Evolutionary conservation across 64 coral and sea anemone species (phyloP).

Genomic region (Acropora yongei): DNA sequence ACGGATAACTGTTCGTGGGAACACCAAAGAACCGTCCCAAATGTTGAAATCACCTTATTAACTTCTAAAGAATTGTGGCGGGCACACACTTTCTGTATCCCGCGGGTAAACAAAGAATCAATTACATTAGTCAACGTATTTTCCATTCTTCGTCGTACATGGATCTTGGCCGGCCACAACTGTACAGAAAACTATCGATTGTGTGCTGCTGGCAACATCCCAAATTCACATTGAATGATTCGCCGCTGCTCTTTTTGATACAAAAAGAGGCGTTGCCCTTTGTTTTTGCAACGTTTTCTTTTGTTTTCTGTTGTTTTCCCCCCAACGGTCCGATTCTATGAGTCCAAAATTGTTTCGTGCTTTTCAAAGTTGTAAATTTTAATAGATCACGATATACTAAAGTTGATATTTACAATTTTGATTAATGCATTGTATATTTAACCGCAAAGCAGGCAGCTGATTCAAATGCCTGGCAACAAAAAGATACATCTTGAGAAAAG

Average conservation of each 20-base stretch:
- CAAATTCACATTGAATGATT: not conserved
- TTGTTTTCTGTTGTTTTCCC: no score
- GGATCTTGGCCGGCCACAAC: not conserved
- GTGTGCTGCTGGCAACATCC: not conserved
- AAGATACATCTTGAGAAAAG: not conserved
- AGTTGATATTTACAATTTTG: slow-evolving; percentile 46
- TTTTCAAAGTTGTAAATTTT: slow-evolving; percentile 2
- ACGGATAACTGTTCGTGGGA: slow-evolving; percentile 7
- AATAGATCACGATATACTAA: slow-evolving; percentile 33
- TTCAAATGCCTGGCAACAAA: not conserved
- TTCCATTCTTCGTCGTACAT: not conserved
- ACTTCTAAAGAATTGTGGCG: slow-evolving; percentile 41
- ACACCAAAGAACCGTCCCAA: not conserved
- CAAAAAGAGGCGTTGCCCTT: no score
- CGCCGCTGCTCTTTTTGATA: not conserved
- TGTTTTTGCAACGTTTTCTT: not conserved
- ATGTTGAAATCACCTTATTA: slow-evolving; percentile 27
- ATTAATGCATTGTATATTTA: not conserved
- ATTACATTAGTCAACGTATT: slow-evolving; percentile 13
- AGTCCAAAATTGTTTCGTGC: slow-evolving; percentile 5
- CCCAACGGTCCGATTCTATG: not conserved
- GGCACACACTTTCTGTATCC: slow-evolving; percentile 25
- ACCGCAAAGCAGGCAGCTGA: not conserved
- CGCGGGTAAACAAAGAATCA: slow-evolving; percentile 39
- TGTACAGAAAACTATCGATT: not conserved